Evolutionary conservation across 2,113 vertebrate genomes (phyloP), one percentile per base, ranked within the genome.

Genomic region (Tragelaphus imberbis): DNA sequence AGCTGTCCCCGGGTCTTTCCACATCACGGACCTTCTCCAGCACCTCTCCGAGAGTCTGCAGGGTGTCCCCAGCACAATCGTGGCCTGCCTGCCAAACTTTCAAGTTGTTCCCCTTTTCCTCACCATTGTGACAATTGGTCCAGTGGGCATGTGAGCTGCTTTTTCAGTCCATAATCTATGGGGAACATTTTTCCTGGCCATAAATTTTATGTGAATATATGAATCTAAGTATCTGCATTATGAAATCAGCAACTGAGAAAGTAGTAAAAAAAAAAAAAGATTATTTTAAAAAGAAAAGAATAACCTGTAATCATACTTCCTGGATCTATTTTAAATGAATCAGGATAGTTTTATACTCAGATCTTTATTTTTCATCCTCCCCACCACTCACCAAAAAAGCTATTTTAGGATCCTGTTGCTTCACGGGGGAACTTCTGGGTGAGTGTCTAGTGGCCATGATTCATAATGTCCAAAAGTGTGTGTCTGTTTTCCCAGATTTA

Each of bases 101-200:
- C 61, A 6, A 19, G 11, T 0, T 4, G n/a, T 5, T 33, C 19
- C 8, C 2, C 21, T 33, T 23, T 23, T 36, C 53, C 5, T 56
- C 6, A 2, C 0, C 0, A 4, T 5, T 15, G 0, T 1, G 25
- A 65, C 47, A 6, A 28, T 2, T 1, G 47, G 44, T 5, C 33
- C 33, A 0, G 5, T 0, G 3, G 47, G 7, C 6, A 0, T 2
- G 1, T 11, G 2, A 15, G 2, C 28, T 1, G 0, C 33, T 5
- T 27, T n/a, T 33, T 28, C 11, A 0, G 6, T 8, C 51, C 27
- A 16, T 2, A 7, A 3, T 10, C 2, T 7, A 3, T 40, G 61
- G 2, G 47, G 23, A 44, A 11, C 4, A 2, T 19, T 30, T 19
- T 56, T 23, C 5, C 36, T 15, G 30, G 71, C 17, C 1, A 17